Evolutionary conservation across 2,797 vertebrate species (phyloP).

Genomic region (Cyprinodon diabolis): DNA sequence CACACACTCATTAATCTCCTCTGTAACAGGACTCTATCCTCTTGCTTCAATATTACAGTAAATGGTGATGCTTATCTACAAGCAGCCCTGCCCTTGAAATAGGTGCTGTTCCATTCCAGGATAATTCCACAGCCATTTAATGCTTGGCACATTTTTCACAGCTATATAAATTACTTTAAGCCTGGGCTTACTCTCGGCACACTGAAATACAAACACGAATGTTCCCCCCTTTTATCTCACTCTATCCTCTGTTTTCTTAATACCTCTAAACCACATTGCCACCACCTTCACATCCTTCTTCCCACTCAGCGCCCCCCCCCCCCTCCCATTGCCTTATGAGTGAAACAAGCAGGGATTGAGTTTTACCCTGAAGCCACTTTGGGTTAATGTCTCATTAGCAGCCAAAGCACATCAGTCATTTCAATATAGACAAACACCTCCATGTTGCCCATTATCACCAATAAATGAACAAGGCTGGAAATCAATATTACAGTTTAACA

Average conservation of each 20-base stretch:
- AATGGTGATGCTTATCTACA: slow-evolving; percentile 80
- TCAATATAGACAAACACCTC: slow-evolving; percentile 72
- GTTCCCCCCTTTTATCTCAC: slow-evolving; percentile 68
- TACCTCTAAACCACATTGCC: slow-evolving; percentile 44
- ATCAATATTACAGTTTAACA: slow-evolving; percentile 68
- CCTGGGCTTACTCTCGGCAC: slow-evolving; percentile 68
- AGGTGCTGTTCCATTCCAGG: slow-evolving; percentile 73
- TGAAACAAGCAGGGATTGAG: slow-evolving; percentile 68
- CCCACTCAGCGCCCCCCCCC: slow-evolving; percentile 14
- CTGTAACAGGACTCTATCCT: slow-evolving; percentile 78
- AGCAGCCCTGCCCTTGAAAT: slow-evolving; percentile 78
- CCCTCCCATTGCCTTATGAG: slow-evolving; percentile 54
- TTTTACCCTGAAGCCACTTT: slow-evolving; percentile 72
- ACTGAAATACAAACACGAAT: slow-evolving; percentile 77
- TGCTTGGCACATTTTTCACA: slow-evolving; percentile 73
- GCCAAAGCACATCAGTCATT: slow-evolving; percentile 79
- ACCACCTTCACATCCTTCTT: slow-evolving; percentile 51
- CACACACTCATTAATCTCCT: slow-evolving; percentile 75
- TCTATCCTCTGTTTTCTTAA: slow-evolving; percentile 68
- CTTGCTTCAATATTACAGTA: slow-evolving; percentile 80
- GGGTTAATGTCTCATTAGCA: slow-evolving; percentile 78
- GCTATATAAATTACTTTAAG: slow-evolving; percentile 78
- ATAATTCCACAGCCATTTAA: slow-evolving; percentile 79
- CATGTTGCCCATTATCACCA: slow-evolving; percentile 66
- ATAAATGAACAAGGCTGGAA: slow-evolving; percentile 58